phyloP scores from a whole-genome alignment of 2,797 vertebrate genomes.

The Amblyraja radiata region DNA sequence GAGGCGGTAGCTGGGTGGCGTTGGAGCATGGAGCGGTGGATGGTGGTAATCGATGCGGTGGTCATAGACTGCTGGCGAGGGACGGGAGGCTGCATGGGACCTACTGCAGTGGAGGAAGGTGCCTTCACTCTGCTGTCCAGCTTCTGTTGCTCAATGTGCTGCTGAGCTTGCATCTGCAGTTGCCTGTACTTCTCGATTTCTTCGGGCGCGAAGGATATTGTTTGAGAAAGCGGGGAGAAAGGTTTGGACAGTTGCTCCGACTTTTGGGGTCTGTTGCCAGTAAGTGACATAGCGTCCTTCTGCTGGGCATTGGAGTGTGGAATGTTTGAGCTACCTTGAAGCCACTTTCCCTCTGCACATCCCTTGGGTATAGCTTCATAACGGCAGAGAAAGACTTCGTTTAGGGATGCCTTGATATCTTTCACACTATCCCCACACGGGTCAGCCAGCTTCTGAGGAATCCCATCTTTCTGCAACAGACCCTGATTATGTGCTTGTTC shows the following conservation, averaged over 20 bases:
- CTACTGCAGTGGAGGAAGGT: conserved; percentile 50
- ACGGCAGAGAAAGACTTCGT: conserved; percentile 41
- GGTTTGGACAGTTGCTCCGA: conserved; percentile 55
- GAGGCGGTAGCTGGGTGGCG: conserved; percentile 55
- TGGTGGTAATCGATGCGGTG: conserved; percentile 65
- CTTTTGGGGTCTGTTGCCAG: conserved; percentile 51
- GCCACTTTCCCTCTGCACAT: conserved; percentile 47
- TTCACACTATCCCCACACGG: conserved; percentile 3
- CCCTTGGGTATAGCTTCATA: conserved; percentile 39
- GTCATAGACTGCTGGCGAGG: conserved; percentile 58
- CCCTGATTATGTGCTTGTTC: background rate
- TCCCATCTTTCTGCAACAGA: background rate
- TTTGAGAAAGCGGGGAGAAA: conserved; percentile 53
- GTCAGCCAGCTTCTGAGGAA: background rate
- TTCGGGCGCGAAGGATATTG: conserved; percentile 56
- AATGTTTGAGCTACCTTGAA: conserved; percentile 51
- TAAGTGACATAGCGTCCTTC: conserved; percentile 56
- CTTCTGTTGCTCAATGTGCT: conserved; percentile 56
- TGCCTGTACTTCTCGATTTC: conserved; percentile 60
- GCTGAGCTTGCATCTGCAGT: conserved; percentile 58
- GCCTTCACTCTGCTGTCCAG: conserved; percentile 64
- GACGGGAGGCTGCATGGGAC: conserved; percentile 56
- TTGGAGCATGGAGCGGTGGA: conserved; percentile 68
- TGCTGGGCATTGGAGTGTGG: conserved; percentile 49
- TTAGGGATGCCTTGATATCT: conserved; percentile 40